Evolutionary conservation across 2,113 vertebrate genomes (phyloP), one percentile per base, ranked within the genome.

Genomic region (Sinocyclocheilus anophthalmus): DNA sequence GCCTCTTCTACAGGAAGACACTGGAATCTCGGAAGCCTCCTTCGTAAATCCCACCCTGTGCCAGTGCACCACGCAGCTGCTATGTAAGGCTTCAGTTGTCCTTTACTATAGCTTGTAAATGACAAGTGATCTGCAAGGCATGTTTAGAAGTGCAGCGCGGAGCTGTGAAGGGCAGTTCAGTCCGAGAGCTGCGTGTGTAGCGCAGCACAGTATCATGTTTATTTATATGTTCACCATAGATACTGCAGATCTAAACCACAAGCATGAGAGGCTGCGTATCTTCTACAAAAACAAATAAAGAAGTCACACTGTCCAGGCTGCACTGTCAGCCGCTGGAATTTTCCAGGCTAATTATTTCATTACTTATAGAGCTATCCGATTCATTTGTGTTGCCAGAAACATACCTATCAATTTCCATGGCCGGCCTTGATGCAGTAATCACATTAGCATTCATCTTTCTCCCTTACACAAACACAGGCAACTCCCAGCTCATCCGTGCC

Each of bases 391-490:
- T 72, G 30, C 75, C 42, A 65, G 53, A 69, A 84, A 61, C 81
- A 77, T 76, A 53, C 61, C 69, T 69, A 78, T 85, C 83, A 86
- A 83, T 88, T 88, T 88, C 63, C 63, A 86, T 73, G 13, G 69
- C 57, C 18, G 30, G 37, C 59, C 50, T 39, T 33, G 75, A 39
- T 67, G 88, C 63, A 83, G 77, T 88, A 90, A 91, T 91, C 83
- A 67, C 85, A 78, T 93, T 86, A 91, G 89, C 86, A 87, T 92
- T 86, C 77, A 82, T 84, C 86, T 42, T 72, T 59, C 33, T 85
- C 77, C 8, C 76, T 88, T 86, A 87, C 73, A 53, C 82, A 83
- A 83, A 70, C 63, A 73, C 55, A 18, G 65, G 33, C 83, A 53
- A 89, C 88, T 89, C 84, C 73, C 80, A 84, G 24, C 63, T 22